phyloP scores from a whole-genome alignment of 2,113 vertebrate genomes.

The Mellivora capensis region DNA sequence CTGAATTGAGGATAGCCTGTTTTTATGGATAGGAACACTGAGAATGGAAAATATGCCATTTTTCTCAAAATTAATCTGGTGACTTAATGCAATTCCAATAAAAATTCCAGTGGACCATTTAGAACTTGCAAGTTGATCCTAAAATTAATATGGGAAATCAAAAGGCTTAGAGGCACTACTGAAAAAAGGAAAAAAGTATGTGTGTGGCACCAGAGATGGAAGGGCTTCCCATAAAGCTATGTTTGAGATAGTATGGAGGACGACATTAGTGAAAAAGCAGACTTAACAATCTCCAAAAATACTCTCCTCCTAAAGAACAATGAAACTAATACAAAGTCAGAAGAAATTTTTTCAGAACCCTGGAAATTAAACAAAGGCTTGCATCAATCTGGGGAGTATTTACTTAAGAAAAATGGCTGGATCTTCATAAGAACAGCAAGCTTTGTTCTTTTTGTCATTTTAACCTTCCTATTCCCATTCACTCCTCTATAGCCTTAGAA shows the following conservation, averaged over 20 bases:
- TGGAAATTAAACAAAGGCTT: not conserved
- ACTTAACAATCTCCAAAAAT: not conserved
- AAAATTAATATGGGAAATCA: not conserved
- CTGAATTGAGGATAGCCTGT: not conserved
- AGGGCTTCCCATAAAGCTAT: not conserved
- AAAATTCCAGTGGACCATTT: not conserved
- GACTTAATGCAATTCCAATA: not conserved
- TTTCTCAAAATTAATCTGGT: not conserved
- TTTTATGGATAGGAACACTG: not conserved
- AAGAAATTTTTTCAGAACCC: not conserved
- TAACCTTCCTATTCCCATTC: not conserved
- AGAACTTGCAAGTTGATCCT: not conserved
- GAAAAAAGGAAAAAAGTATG: not conserved
- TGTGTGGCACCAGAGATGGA: not conserved
- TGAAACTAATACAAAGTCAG: not conserved
- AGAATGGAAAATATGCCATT: not conserved
- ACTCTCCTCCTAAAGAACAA: not conserved
- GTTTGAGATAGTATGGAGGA: not conserved
- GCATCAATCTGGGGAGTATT: not conserved
- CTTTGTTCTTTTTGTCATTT: not conserved
- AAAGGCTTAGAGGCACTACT: not conserved
- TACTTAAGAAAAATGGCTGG: not conserved
- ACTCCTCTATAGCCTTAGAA: not conserved
- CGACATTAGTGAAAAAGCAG: not conserved
- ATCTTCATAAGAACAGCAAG: not conserved